Percentiles rank a stretch among this genome's conserved stretches.
Evolutionary conservation across 1,140 invertebrate genomes (phyloP).

Genomic region (Drosophila nigrodunni): DNA sequence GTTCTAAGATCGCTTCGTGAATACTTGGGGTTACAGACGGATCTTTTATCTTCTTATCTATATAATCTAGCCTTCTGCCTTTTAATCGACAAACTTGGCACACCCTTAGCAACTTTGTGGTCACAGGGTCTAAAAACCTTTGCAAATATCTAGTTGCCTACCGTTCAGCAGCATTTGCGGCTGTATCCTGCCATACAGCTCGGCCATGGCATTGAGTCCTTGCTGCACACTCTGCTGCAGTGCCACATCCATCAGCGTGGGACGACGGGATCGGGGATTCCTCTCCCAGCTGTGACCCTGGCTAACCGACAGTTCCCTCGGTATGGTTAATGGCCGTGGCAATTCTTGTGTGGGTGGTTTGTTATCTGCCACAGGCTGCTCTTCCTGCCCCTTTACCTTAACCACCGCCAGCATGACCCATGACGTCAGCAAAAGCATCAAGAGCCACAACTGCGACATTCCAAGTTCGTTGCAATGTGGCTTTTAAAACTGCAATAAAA

Average conservation of each 20-base stretch:
- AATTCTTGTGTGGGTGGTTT: conserved; percentile 61
- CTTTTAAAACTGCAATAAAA: conserved; percentile 35
- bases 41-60: too few species aligned
- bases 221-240: conserved; percentile 76
- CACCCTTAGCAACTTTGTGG: too few species aligned
- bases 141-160: conserved; percentile 48
- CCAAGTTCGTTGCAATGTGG: conserved; percentile 14
- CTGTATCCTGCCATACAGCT: conserved; percentile 76
- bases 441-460: conserved; percentile 58
- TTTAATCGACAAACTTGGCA: too few species aligned
- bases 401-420: conserved; percentile 19
- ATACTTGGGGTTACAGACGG: too few species aligned
- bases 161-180: conserved; percentile 81
- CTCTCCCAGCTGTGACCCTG: conserved; percentile 21
- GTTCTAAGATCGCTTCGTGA: too few species aligned
- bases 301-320: conserved; percentile 4
- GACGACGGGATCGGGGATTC: conserved; percentile 62
- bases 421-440: neutral
- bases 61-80: too few species aligned
- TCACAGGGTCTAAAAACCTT: conserved; percentile 1
- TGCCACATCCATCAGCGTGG: conserved; percentile 77
- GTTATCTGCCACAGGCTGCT: conserved; percentile 11
- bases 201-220: conserved; percentile 79
- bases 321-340: conserved; percentile 48
- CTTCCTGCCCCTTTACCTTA: neutral